Evolutionary conservation across 2,888 invertebrate genomes (phyloP).

Genomic region (Lamproptera curius): DNA sequence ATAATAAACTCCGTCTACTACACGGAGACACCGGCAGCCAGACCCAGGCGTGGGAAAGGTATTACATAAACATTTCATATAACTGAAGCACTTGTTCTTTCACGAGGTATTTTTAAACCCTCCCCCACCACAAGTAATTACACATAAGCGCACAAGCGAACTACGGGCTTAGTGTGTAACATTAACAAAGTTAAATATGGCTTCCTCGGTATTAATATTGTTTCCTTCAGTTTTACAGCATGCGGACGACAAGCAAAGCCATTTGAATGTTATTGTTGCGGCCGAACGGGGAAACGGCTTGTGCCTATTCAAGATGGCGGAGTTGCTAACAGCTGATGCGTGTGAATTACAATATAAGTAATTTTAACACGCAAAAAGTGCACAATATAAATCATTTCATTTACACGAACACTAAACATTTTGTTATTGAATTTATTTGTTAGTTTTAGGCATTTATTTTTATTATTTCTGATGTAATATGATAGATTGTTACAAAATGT

Average conservation of each 20-base stretch:
- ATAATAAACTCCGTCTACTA: too few relatives aligned
- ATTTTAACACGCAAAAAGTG: too few relatives aligned
- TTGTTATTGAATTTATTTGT: too few relatives aligned
- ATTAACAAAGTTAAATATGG: slow-evolving; percentile 17
- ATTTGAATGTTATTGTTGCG: neutral
- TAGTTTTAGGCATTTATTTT: too few relatives aligned
- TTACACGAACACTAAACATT: too few relatives aligned
- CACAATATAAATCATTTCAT: too few relatives aligned
- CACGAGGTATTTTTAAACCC: slow-evolving; percentile 13
- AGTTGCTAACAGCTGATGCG: neutral
- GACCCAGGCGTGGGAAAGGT: too few relatives aligned
- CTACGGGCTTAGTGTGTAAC: slow-evolving; percentile 9
- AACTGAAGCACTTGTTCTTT: neutral
- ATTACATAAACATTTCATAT: too few relatives aligned
- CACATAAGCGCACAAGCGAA: slow-evolving; percentile 10
- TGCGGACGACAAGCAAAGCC: neutral
- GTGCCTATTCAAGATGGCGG: neutral
- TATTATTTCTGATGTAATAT: too few relatives aligned
- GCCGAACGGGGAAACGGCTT: neutral
- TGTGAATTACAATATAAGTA: too few relatives aligned
- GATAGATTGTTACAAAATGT: too few relatives aligned
- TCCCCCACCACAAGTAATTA: slow-evolving; percentile 5
- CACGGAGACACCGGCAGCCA: too few relatives aligned
- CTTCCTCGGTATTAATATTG: slow-evolving; percentile 13
- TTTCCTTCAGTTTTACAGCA: neutral